A percentile compares a stretch with the other conserved stretches of the same genome.
phyloP scores from a whole-genome alignment of 2,113 vertebrate genomes.

The Alligator mississippiensis region DNA sequence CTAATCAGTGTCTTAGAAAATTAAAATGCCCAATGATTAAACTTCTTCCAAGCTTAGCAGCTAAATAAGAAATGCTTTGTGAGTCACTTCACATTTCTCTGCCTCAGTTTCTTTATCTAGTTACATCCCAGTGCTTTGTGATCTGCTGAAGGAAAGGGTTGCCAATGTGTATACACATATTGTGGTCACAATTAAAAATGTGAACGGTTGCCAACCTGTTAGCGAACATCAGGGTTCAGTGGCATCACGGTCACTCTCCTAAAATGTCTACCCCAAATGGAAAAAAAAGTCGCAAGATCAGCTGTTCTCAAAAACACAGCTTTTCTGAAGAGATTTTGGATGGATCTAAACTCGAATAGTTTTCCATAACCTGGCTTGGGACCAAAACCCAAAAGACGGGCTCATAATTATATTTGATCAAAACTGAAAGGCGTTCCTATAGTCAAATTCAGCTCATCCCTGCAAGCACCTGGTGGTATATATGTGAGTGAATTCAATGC shows the following conservation, averaged over 20 bases:
- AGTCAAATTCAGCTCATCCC: neutral
- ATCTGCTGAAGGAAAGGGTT: neutral
- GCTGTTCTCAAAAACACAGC: constrained; percentile 60
- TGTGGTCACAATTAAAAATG: neutral
- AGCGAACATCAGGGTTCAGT: constrained; percentile 47
- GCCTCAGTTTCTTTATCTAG: constrained; percentile 48
- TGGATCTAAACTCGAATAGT: constrained; percentile 26
- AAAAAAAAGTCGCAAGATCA: constrained; percentile 68
- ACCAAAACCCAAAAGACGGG: constrained; percentile 16
- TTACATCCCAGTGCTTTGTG: constrained; percentile 6
- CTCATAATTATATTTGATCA: neutral
- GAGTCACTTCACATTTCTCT: constrained; percentile 56
- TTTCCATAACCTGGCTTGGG: constrained; percentile 54
- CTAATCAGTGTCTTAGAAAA: constrained; percentile 71
- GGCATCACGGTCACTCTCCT: constrained; percentile 47
- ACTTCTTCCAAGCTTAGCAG: constrained; percentile 49
- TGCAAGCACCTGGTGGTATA: neutral
- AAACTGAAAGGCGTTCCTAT: neutral
- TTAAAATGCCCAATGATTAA: constrained; percentile 63
- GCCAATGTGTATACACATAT: neutral
- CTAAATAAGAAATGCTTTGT: constrained; percentile 51
- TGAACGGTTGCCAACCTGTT: neutral
- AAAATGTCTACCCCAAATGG: constrained; percentile 50
- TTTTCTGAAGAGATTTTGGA: constrained; percentile 50
- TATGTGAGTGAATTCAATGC: neutral